These are phyloP conservation scores for Palythoa caribaeorum DNA, from an alignment of 92 coral and sea anemone genomes.

Conservation along the genomic window DNA sequence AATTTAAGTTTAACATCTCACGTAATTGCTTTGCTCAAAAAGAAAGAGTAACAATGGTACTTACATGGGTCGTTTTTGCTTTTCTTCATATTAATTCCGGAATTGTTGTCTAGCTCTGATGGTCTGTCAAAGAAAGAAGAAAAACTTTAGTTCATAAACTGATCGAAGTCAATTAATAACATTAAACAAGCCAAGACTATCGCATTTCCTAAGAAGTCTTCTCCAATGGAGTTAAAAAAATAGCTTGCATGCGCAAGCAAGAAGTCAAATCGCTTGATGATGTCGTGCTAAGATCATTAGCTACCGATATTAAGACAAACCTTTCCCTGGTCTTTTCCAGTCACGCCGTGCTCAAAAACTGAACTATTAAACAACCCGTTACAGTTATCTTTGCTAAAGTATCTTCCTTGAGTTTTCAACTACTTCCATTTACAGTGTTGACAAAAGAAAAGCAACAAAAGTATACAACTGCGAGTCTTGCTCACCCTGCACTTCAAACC, in stretches of 20 bases:
- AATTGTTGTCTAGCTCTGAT: slow-evolving; percentile 23
- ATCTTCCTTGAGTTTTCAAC: not conserved
- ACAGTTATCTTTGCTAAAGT: slow-evolving; percentile 5
- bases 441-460: not conserved
- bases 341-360: not conserved
- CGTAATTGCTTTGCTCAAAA: not conserved
- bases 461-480: not conserved
- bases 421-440: slow-evolving; percentile 20
- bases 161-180: not conserved
- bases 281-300: not conserved
- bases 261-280: not conserved
- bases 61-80: slow-evolving; percentile 64
- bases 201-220: not conserved
- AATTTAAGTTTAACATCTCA: not conserved
- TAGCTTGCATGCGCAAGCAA: not conserved
- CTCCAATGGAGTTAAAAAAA: not conserved
- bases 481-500: not conserved
- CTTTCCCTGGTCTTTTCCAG: not conserved
- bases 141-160: not conserved
- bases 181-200: not conserved
- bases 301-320: not conserved
- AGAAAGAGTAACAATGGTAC: slow-evolving; percentile 7
- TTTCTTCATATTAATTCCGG: slow-evolving; percentile 44
- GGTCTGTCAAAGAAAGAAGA: not conserved
- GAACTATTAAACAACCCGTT: not conserved